Base-by-base conservation (phyloP, 2,797 vertebrate species). In the Echiichthys vipera region DNA sequence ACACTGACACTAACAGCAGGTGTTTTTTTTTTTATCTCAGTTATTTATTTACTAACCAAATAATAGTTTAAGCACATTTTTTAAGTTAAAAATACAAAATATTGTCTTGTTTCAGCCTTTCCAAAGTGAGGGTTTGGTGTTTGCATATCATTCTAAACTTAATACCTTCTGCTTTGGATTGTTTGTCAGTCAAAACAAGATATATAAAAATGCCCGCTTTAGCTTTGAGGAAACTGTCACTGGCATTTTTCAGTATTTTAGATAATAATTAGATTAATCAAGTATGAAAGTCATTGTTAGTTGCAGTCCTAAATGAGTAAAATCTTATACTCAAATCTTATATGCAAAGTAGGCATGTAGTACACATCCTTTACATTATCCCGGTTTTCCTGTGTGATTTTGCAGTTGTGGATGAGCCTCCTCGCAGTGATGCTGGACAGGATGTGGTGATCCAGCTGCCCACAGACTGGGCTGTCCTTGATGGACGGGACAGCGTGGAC, bases 381-480 rank as follows among this genome's bases (percentile, higher is more conserved):
- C 2, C 1, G 25, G 0, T 42, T 49, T 18, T 29, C 2, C 11
- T 77, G 15, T 53, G 1, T 63, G 39, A 9, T 54, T 53, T 15
- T 57, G 7, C 90, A 95, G 96, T 93, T 0, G 65, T 83, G 0
- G 98, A 99, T 0, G 93, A 96, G 70, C 96, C 96, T 55, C 98
- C 98, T 0, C 94, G 87, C 65, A 95, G 96, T 65, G 95, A 96
- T 25, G 97, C 98, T 0, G 98, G 98, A 3, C 95, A 95, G 78
- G 97, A 99, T 24, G 84, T 98, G 78, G 93, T 97, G 80, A 94
- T 99, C 84, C 96, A 96, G 89, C 94, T 98, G 17, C 98, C 98
- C 51, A 95, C 96, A 0, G 96, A 99, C 65, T 96, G 95, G 95
- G 95, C 96, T 5, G 89, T 97, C 42, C 88, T 99, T 85, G 97